A percentile compares a stretch with the other conserved stretches of the same genome.
These are phyloP conservation scores for Zophobas atratus DNA, from an alignment of 1,140 invertebrate genomes.

Conservation along the genomic window DNA sequence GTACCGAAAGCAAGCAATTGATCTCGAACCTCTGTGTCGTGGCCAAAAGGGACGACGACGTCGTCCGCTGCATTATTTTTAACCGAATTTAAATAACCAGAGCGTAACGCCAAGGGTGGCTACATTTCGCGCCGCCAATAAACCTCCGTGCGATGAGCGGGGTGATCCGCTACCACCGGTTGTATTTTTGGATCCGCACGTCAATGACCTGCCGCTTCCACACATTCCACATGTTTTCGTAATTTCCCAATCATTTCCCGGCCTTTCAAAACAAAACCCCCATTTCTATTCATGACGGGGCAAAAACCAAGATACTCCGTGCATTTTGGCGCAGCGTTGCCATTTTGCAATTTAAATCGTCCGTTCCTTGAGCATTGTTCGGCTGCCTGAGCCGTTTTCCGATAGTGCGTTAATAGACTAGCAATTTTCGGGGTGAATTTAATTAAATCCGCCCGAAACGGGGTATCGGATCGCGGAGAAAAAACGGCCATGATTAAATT, in stretches of 20 bases:
- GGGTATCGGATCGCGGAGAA: background rate
- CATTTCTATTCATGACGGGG: constrained; percentile 56
- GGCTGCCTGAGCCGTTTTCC: constrained; percentile 29
- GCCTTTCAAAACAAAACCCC: constrained; percentile 10
- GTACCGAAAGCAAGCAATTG: too few species aligned
- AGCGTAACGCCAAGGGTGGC: too few species aligned
- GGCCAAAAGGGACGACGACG: too few species aligned
- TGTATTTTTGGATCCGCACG: background rate
- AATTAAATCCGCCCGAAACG: constrained; percentile 21
- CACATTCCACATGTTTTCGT: constrained; percentile 14
- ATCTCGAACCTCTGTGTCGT: too few species aligned
- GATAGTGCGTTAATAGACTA: constrained; percentile 47
- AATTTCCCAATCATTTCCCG: constrained; percentile 53
- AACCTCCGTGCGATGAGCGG: too few species aligned
- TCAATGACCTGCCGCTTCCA: background rate
- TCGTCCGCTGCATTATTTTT: too few species aligned
- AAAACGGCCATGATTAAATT: background rate
- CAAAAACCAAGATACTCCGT: constrained; percentile 42
- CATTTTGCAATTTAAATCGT: constrained; percentile 49
- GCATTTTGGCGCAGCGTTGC: constrained; percentile 46
- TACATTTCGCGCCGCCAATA: too few species aligned
- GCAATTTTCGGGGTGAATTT: constrained; percentile 39
- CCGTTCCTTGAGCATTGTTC: constrained; percentile 30
- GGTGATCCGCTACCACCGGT: too few species aligned
- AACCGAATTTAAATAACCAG: too few species aligned